Conservation (phyloP, 1,140 invertebrate genomes). For the Euwallacea similis region DNA sequence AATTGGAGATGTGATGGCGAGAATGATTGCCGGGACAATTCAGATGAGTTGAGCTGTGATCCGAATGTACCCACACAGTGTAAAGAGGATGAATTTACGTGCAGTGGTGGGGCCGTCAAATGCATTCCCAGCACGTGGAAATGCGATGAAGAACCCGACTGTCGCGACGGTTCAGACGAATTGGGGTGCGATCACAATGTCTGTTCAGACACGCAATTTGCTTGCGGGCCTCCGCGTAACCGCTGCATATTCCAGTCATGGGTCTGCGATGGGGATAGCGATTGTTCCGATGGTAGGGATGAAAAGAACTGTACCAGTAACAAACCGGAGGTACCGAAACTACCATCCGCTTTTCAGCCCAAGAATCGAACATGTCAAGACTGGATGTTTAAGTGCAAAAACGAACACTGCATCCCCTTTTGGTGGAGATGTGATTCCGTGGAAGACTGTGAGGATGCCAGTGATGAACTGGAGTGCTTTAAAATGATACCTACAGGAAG, state of each 20-base stretch:
- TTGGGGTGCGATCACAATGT: conserved; percentile 56
- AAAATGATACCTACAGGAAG: not conserved
- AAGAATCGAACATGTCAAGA: conserved; percentile 62
- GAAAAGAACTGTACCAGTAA: conserved; percentile 67
- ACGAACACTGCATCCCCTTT: conserved; percentile 78
- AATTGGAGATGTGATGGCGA: conserved; percentile 77
- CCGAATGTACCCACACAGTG: conserved; percentile 41
- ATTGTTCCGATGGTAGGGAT: conserved; percentile 69
- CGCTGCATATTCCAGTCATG: conserved; percentile 74
- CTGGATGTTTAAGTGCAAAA: conserved; percentile 76
- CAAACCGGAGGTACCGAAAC: conserved; percentile 13
- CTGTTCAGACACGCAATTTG: conserved; percentile 66
- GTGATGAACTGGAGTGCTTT: conserved; percentile 65
- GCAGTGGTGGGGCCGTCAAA: conserved; percentile 44
- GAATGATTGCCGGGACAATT: conserved; percentile 74
- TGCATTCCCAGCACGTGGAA: conserved; percentile 74
- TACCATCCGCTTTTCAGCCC: conserved; percentile 4
- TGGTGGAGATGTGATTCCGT: conserved; percentile 74
- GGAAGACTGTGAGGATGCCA: conserved; percentile 77
- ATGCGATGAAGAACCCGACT: conserved; percentile 52
- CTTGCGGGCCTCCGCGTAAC: conserved; percentile 61
- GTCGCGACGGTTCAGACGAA: conserved; percentile 49
- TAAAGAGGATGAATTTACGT: conserved; percentile 50
- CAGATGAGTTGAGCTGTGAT: conserved; percentile 66
- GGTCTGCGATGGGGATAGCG: conserved; percentile 73